phyloP scores from a whole-genome alignment of 2,113 vertebrate species.

The Neotoma lepida region DNA sequence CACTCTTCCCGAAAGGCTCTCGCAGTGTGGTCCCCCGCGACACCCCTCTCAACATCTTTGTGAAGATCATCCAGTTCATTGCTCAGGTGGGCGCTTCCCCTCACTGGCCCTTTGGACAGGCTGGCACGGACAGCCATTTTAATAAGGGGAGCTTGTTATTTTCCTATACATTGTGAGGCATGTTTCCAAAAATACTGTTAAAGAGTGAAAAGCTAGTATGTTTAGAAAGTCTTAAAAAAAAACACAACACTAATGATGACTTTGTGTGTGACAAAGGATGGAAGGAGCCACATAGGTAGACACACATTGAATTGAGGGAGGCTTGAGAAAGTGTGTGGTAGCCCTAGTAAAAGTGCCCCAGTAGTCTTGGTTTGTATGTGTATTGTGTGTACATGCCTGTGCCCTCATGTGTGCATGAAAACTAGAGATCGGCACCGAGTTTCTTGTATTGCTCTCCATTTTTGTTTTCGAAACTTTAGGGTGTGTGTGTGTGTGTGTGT shows the following conservation, averaged over 20 bases:
- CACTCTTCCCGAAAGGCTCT: slow-evolving; percentile 99
- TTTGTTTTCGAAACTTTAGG: not conserved
- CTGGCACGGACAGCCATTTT: not conserved
- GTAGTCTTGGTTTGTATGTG: not conserved
- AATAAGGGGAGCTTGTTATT: not conserved
- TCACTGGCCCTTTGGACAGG: not conserved
- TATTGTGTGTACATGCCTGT: not conserved
- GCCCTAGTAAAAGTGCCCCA: not conserved
- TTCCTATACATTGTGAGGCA: not conserved
- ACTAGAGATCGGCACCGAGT: not conserved
- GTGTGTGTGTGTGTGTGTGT: not conserved
- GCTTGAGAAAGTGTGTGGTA: not conserved
- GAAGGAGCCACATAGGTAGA: not conserved
- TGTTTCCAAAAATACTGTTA: not conserved
- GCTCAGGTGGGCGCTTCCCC: slow-evolving; percentile 91
- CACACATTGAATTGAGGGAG: not conserved
- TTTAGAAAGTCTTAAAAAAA: slow-evolving; percentile 3
- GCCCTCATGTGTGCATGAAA: not conserved
- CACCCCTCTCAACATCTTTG: slow-evolving; percentile 99
- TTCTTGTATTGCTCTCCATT: not conserved
- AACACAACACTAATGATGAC: not conserved
- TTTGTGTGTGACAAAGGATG: not conserved
- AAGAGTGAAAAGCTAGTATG: not conserved
- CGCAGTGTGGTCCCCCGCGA: slow-evolving; percentile 98
- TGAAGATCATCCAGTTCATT: slow-evolving; percentile 99